Base-by-base conservation (phyloP, 1,140 invertebrate species). In the Drosophila murphyi region DNA sequence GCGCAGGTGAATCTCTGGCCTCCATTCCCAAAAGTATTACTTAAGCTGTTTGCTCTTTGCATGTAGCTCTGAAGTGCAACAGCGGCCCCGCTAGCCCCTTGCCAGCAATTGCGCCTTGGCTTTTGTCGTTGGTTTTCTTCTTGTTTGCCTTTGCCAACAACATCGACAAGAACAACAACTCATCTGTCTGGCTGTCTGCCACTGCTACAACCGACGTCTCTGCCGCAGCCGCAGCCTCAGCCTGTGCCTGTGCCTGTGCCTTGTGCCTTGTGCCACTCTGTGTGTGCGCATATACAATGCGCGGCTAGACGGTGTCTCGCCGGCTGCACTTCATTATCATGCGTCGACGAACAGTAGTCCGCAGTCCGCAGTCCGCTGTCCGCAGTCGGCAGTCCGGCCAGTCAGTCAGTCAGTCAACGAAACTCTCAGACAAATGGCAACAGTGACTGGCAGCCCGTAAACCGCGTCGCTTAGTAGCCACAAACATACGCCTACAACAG, bases 241-340 rank as follows among this genome's bases (percentile, higher is more conserved):
- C 34, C 5, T 32, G 35, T 43, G 43, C 20, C 35, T 20, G 12
- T 10, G 48, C 32, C 34, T 62, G 47, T 54, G 31, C n/a, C 47
- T 29, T 29, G 28, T 48, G 12, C 45, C 60, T 41, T 3, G 29
- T 3, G 8, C 48, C 48, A 12, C 41, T 55, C 37, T 64, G 20
- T 61, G 72, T 69, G 43, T 71, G 67, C 60, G 64, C 78, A 78
- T 62, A 76, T 56, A 80, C 65, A 80, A 86, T 70, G 78, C 78
- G 81, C 81, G 85, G 88, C 88, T 91, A 91, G 88, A 91, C 88
- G 88, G 80, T 91, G 88, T 91, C 88, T 91, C 82, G 88, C 87
- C 87, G 82, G 79, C 67, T 90, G 86, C 86, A 90, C 86, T 90
- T 90, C 86, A 90, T 90, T 90, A 90, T 90, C 86, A 90, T 90